Evolutionary conservation across 92 coral and sea anemone genomes (phyloP), one percentile per base, ranked within the genome.

Genomic region (Heteractis magnifica): DNA sequence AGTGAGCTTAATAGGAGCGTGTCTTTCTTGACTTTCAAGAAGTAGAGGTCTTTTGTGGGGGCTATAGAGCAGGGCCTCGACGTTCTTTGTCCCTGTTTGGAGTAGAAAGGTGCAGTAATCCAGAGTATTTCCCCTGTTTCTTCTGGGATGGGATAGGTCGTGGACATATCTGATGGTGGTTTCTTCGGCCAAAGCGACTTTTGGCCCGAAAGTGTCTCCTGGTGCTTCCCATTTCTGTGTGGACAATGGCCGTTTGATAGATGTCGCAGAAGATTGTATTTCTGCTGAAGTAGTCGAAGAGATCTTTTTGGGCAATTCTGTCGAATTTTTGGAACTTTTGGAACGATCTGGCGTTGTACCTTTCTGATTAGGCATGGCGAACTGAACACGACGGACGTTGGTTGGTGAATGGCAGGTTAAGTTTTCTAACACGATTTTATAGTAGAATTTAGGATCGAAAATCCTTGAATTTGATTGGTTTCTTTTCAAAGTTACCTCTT

Each of bases 161-260:
- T 79, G 89, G 72, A 86, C 89, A 86, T 86, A 86, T 79, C 88
- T 75, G 85, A 72, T 86, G 62, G 80, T 41, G 68, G 85, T 80
- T 51, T 86, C 75, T 80, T 86, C 81, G 68, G 80, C 76, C 85
- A 76, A 74, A 76, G 80, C 85, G 65, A 86, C 89, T 86, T 86
- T 79, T 72, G 85, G 85, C 23, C 72, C 81, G 85, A 86, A 86
- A 79, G 89, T 64, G 86, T 86, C 89, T 86, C 89, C 82, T 86
- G 89, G 75, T 86, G 89, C 73, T 68, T 80, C 77, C 75, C 72
- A 56, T 74, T 56, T 86, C 78, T 86, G 65, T 81, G 82, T 86
- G 86, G 86, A 81, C 89, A 44, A 86, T 86, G 89, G 85, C 85
- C 86, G 86, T 86, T 86, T 86, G 79, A 13, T 65, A 56, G 89